Evolutionary conservation across 2,113 vertebrate species (phyloP).

Genomic region (Hymenochirus boettgeri): DNA sequence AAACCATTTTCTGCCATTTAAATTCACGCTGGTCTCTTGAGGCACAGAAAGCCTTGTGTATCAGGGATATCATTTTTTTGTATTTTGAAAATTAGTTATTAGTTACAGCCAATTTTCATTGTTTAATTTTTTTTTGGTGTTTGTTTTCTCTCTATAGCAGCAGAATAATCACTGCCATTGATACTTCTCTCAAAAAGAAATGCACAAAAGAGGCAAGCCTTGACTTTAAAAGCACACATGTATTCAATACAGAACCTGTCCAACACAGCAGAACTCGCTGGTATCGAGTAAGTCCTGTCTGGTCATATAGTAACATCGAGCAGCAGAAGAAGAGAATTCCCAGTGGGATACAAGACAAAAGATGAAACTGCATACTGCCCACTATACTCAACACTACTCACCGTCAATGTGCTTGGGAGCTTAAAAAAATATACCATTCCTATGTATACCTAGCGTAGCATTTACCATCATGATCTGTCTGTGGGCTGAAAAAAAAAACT

Average conservation of each 20-base stretch:
- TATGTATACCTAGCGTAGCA: conserved; percentile 21
- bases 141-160: not conserved
- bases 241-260: conserved; percentile 22
- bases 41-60: too few relatives aligned
- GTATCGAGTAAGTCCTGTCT: conserved; percentile 8
- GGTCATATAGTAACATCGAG: conserved; percentile 10
- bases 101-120: not conserved
- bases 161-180: conserved; percentile 8
- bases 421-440: conserved; percentile 7
- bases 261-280: conserved; percentile 26
- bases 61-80: not conserved
- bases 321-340: not conserved
- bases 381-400: conserved; percentile 18
- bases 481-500: conserved; percentile 6
- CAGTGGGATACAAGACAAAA: not conserved
- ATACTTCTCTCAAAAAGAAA: conserved; percentile 8
- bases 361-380: not conserved
- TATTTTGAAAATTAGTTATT: not conserved
- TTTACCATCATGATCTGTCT: not conserved
- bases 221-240: conserved; percentile 30
- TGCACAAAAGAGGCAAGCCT: conserved; percentile 14
- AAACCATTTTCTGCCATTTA: not conserved
- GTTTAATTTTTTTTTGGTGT: not conserved
- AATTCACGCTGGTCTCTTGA: not conserved
- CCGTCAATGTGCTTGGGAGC: conserved; percentile 21